phyloP scores from a whole-genome alignment of 2,888 invertebrate species.

The Stenolophus ochropezus region DNA sequence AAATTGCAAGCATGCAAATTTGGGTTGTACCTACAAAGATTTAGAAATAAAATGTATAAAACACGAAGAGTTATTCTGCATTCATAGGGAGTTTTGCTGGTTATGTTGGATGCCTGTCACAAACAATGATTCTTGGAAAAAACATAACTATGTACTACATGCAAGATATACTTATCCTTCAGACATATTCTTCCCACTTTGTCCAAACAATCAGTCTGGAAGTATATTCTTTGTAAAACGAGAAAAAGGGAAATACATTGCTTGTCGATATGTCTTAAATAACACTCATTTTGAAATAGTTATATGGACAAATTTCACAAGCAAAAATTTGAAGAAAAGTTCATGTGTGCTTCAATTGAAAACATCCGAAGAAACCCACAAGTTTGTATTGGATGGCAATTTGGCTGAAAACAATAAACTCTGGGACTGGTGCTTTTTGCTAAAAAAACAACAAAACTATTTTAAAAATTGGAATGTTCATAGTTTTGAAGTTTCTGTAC shows the following conservation, averaged over 20 bases:
- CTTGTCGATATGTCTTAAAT: background rate
- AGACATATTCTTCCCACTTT: background rate
- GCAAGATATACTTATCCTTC: background rate
- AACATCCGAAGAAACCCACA: background rate
- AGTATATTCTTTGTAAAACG: too few relatives aligned
- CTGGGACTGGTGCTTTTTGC: background rate
- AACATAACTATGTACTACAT: background rate
- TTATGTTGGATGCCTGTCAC: background rate
- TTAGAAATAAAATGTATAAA: background rate
- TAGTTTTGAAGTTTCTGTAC: background rate
- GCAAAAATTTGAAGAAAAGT: background rate
- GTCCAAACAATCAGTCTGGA: background rate
- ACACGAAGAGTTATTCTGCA: slow-evolving; percentile 1
- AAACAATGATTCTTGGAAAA: background rate
- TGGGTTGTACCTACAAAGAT: background rate
- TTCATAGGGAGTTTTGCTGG: background rate
- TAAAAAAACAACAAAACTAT: background rate
- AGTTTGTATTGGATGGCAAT: background rate
- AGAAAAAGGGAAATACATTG: background rate
- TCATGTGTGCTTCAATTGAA: background rate
- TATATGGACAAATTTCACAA: background rate
- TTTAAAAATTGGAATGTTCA: background rate
- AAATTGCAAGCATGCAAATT: background rate
- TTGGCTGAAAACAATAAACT: background rate
- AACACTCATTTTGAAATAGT: background rate